Base-by-base conservation (phyloP, 2,113 vertebrate genomes). In the Pteronura brasiliensis region DNA sequence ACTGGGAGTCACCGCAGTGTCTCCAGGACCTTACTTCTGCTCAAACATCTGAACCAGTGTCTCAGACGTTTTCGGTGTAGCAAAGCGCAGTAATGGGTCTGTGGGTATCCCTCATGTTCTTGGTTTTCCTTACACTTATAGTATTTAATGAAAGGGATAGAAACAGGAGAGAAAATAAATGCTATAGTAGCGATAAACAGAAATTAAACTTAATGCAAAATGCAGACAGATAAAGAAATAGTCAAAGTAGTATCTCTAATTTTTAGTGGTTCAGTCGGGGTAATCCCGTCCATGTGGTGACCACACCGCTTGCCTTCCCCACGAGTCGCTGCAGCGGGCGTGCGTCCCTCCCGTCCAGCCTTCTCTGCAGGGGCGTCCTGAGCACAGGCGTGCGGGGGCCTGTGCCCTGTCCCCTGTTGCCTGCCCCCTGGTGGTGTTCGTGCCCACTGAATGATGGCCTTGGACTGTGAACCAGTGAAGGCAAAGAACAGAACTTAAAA, bases 321-420 rank as follows among this genome's bases (percentile, higher is more conserved):
- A 2, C n/a, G 25, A 7, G 6, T 39, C 69, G 18, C 49, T 12
- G 10, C 55, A 23, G 3, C 9, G 11, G 31, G 57, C 17, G 12
- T 14, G 47, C 15, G 71, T 42, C 69, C 47, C 20, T n/a, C 59
- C 61, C 17, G 20, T 65, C 18, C 34, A 25, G 44, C 13, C 3
- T 44, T 5, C n/a, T 0, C 1, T 49, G 36, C 59, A 6, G 5
- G 29, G 21, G 20, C 20, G 55, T 23, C 25, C 49, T 20, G 18
- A n/a, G 44, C 6, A n/a, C 13, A 0, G 57, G 9, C 18, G 3
- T 1, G 5, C 17, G 31, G 71, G 63, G 23, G 11, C 4, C 69
- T 27, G 27, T 15, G 29, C 42, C 63, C 69, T 52, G 31, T 3
- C 55, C 42, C 13, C 0, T 55, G 36, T 8, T 27, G 15, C 29